Base-by-base conservation (phyloP, 2,113 vertebrate genomes). In the Terrapene triunguis region DNA sequence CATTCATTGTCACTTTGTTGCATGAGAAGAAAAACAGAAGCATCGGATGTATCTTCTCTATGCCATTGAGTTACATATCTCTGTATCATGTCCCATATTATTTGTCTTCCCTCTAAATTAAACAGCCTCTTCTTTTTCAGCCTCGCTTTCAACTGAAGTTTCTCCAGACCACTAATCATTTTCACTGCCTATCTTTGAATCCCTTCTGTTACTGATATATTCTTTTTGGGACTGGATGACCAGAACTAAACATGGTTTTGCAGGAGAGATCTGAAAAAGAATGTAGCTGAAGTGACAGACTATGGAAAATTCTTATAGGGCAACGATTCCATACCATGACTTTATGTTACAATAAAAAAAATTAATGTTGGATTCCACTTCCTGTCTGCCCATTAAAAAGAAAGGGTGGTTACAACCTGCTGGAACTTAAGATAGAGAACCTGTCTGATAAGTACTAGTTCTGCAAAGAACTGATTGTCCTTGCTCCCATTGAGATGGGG, bases 291-390 rank as follows among this genome's bases (percentile, higher is more conserved):
- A 87, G 88, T 91, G 94, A 87, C 22, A 0, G 16, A n/a, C 65
- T 96, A 97, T 93, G 84, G 95, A 93, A 88, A 94, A 80, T 85
- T 96, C 94, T 92, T 93, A 94, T 91, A 93, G 87, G 89, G 93
- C 92, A 89, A 81, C 53, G 48, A 44, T 93, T 97, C 90, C 92
- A 94, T 90, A 88, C 57, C 92, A 57, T 94, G 87, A 74, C 82
- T 35, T 90, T 89, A 3, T 79, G 89, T 91, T 94, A 93, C 89
- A 91, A 93, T 80, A 93, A 93, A 91, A 97, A 89, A 96, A 89
- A 21, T 89, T 96, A 93, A 38, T 90, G 87, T 97, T 95, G 96
- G 80, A 91, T 96, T 79, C 87, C 81, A 17, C 32, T 38, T 89
- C 95, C 96, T 95, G 94, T 96, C 94, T 95, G 81, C 79, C 85